These are phyloP conservation scores for Vultur gryphus DNA, from an alignment of 2,797 vertebrate species.

Conservation along the genomic window DNA sequence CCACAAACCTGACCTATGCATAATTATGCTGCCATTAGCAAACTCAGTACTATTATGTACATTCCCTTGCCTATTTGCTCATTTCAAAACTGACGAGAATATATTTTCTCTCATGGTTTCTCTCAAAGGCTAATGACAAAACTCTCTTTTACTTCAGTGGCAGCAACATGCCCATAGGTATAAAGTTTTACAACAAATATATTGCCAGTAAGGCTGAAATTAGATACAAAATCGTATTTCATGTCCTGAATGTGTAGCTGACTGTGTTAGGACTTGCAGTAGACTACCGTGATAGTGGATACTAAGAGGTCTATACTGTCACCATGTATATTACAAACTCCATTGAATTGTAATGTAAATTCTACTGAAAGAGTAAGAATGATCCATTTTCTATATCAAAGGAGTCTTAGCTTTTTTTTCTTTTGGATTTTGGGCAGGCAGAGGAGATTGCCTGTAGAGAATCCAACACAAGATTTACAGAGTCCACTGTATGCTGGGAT, in stretches of 20 bases:
- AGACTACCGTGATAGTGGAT: neutral
- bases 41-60: neutral
- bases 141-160: neutral
- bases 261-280: neutral
- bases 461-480: neutral
- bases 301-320: neutral
- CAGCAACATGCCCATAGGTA: neutral
- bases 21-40: neutral
- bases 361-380: neutral
- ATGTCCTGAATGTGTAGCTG: neutral
- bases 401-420: neutral
- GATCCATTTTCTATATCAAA: neutral
- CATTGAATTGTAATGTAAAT: neutral
- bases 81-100: neutral
- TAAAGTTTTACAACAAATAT: neutral
- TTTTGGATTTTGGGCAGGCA: neutral
- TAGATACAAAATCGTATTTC: neutral
- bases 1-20: neutral
- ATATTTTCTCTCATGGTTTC: neutral
- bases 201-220: neutral
- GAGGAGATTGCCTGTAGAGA: neutral
- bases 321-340: neutral
- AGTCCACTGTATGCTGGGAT: neutral
- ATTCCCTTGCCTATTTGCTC: neutral
- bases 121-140: neutral